These are phyloP conservation scores for Hypanus sabinus DNA, from an alignment of 2,113 vertebrate species.

Conservation along the genomic window DNA sequence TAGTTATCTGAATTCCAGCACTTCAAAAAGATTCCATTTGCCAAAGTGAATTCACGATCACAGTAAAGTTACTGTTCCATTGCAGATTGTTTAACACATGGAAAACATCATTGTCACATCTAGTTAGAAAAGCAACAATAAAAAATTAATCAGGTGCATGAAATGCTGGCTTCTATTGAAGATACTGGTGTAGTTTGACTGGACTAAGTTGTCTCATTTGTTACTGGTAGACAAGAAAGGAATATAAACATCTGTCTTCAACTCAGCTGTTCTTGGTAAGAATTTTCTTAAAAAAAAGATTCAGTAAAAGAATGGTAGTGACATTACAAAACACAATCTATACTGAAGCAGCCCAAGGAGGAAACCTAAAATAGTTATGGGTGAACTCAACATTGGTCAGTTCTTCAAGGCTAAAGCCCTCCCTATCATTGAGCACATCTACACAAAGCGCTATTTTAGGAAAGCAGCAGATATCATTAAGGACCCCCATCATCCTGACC, in stretches of 20 bases:
- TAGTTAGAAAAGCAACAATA: not conserved
- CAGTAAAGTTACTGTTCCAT: not conserved
- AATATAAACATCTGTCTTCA: not conserved
- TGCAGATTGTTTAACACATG: not conserved
- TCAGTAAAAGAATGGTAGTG: not conserved
- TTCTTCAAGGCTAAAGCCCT: no score
- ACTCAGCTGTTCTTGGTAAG: not conserved
- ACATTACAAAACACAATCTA: not conserved
- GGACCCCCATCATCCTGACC: no score
- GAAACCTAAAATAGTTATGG: not conserved
- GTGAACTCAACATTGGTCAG: not conserved
- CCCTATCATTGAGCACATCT: no score
- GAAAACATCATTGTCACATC: not conserved
- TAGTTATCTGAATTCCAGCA: not conserved
- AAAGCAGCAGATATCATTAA: no score
- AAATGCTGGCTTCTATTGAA: not conserved
- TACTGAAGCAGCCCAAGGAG: not conserved
- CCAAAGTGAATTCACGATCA: not conserved
- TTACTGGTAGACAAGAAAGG: not conserved
- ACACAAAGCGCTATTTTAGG: no score
- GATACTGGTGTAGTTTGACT: not conserved
- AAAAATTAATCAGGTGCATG: not conserved
- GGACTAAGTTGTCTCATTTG: not conserved
- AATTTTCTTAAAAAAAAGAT: not conserved
- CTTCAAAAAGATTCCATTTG: not conserved